These are phyloP conservation scores for Cyrtodaria siliqua DNA, from an alignment of 2,888 invertebrate genomes.

Conservation along the genomic window DNA sequence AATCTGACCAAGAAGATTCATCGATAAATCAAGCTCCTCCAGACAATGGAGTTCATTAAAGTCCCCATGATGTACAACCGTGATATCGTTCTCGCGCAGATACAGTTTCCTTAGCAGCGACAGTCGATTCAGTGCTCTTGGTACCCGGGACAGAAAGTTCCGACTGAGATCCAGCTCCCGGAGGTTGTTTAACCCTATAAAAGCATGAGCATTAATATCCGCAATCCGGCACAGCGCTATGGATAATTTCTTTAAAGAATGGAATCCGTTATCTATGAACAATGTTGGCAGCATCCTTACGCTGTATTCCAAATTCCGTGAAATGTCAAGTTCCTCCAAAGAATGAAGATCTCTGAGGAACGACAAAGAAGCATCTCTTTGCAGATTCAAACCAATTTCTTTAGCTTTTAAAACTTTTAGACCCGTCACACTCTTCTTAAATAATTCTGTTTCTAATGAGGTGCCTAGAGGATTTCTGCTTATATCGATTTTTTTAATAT, in stretches of 20 bases:
- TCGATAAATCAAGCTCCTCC: slow-evolving; percentile 57
- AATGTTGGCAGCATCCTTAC: slow-evolving; percentile 49
- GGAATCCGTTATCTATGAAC: slow-evolving; percentile 47
- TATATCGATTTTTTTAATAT: slow-evolving; percentile 38
- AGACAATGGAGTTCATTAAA: slow-evolving; percentile 53
- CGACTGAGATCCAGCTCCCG: slow-evolving; percentile 52
- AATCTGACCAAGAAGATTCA: slow-evolving; percentile 56
- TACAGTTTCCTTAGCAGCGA: slow-evolving; percentile 45
- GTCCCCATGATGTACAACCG: slow-evolving; percentile 45
- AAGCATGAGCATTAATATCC: slow-evolving; percentile 44
- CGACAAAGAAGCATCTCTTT: slow-evolving; percentile 38
- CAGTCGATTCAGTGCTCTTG: slow-evolving; percentile 49
- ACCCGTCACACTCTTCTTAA: slow-evolving; percentile 25
- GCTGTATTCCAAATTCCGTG: slow-evolving; percentile 51
- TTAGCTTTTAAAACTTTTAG: slow-evolving; percentile 33
- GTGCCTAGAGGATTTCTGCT: slow-evolving; percentile 56
- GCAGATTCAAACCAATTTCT: slow-evolving; percentile 46
- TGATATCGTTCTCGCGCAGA: slow-evolving; percentile 57
- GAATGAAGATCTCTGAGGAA: slow-evolving; percentile 39
- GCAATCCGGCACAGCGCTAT: slow-evolving; percentile 51
- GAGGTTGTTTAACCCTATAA: slow-evolving; percentile 50
- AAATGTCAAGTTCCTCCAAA: slow-evolving; percentile 53
- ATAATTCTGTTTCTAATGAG: slow-evolving; percentile 28
- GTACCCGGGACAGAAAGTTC: slow-evolving; percentile 56
- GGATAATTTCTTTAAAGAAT: slow-evolving; percentile 45